Percentiles rank a stretch among this genome's conserved stretches.
Conservation (phyloP, 2,113 vertebrate genomes). For the Cottus gobio region DNA sequence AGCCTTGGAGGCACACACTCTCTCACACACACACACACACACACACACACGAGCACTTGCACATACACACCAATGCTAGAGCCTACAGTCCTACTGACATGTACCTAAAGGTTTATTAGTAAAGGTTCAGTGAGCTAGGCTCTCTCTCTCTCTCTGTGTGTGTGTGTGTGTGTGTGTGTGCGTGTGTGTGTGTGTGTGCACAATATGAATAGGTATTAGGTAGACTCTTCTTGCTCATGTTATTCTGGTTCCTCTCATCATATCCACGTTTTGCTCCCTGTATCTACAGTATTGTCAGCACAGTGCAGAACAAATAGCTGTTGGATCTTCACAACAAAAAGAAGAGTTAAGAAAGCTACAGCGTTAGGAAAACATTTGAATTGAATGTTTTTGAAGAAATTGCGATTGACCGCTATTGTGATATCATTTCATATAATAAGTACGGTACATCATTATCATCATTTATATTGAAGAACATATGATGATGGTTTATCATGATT, state of each 20-base stretch:
- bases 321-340: background rate
- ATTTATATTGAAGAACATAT: no score
- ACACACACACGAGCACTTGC: background rate
- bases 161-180: background rate
- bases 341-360: background rate
- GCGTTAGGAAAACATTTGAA: background rate
- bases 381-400: background rate
- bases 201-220: constrained; percentile 6
- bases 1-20: constrained; percentile 43
- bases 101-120: constrained; percentile 42
- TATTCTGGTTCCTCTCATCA: background rate
- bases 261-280: background rate
- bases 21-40: background rate
- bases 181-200: background rate
- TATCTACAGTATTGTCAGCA: no score
- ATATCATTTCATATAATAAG: background rate
- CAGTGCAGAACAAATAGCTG: background rate
- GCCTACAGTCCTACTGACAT: constrained; percentile 19
- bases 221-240: background rate
- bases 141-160: background rate
- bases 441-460: background rate
- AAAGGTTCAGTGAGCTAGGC: constrained; percentile 29
- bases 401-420: no score
- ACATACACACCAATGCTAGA: background rate
- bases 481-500: background rate